These are phyloP conservation scores for Rhegmatorhina hoffmannsi DNA, from an alignment of 2,113 vertebrate species.

Conservation along the genomic window DNA sequence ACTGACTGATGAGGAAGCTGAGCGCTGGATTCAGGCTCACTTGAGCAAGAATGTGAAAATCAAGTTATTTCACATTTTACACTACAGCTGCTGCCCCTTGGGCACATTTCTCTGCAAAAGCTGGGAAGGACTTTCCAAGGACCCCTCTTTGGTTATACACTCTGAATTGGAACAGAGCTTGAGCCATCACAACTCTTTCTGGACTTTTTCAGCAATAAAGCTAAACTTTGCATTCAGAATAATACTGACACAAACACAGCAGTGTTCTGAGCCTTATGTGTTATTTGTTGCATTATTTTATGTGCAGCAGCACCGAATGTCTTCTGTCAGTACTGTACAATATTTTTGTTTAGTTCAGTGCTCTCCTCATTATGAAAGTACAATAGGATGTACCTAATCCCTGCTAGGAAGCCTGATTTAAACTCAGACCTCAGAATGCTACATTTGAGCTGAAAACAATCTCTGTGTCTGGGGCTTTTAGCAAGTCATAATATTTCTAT, in stretches of 20 bases:
- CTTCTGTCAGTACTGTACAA: background rate
- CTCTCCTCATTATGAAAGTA: background rate
- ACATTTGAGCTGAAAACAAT: constrained; percentile 37
- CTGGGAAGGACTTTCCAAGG: background rate
- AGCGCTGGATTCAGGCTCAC: background rate
- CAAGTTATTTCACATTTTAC: background rate
- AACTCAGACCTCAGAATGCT: constrained; percentile 30
- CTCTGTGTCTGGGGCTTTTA: constrained; percentile 22
- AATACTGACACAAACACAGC: background rate
- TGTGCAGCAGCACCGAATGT: background rate
- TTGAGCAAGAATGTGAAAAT: background rate
- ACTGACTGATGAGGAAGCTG: background rate
- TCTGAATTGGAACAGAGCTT: background rate
- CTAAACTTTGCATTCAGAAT: background rate
- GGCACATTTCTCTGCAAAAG: background rate
- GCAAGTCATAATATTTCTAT: constrained; percentile 66
- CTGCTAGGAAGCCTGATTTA: constrained; percentile 35
- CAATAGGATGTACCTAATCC: background rate
- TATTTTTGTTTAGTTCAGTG: background rate
- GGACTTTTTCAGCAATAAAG: background rate
- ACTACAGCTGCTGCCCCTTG: background rate
- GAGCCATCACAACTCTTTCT: background rate
- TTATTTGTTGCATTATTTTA: background rate
- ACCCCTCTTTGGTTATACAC: background rate
- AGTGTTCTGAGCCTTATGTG: background rate